Conservation (phyloP, 1,140 invertebrate genomes). For the Ctenoplectra terminalis region DNA sequence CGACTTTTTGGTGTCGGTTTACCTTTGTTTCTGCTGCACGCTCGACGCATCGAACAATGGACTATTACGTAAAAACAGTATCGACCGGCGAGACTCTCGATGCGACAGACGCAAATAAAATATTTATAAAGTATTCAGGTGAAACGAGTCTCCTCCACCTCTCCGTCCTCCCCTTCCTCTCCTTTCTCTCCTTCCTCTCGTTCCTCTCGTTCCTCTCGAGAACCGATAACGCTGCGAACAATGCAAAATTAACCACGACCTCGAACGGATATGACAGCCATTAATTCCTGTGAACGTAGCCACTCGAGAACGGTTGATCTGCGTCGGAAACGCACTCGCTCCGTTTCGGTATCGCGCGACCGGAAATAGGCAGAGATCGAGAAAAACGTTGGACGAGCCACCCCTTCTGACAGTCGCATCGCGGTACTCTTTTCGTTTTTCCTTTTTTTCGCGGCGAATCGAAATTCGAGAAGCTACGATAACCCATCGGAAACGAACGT, state of each 20-base stretch:
- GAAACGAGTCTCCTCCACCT: conserved; percentile 14
- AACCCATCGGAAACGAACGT: no score
- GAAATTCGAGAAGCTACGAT: no score
- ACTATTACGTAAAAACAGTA: conserved; percentile 9
- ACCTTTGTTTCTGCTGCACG: conserved; percentile 39
- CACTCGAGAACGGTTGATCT: conserved; percentile 13
- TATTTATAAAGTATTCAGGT: not conserved
- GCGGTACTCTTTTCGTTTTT: not conserved
- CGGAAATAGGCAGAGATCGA: not conserved
- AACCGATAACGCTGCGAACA: conserved; percentile 16
- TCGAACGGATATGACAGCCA: conserved; percentile 19
- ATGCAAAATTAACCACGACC: conserved; percentile 13
- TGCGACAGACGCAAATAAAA: conserved; percentile 7
- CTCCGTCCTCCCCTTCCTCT: no score
- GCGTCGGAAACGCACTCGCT: not conserved
- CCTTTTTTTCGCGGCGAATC: no score
- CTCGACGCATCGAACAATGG: conserved; percentile 16
- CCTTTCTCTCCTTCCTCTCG: no score
- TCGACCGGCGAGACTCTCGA: not conserved
- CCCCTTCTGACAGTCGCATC: not conserved
- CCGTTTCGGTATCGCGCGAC: conserved; percentile 21
- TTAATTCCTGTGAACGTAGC: not conserved
- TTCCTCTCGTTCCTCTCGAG: not conserved
- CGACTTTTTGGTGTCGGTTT: conserved; percentile 48
- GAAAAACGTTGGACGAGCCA: no score